Conservation (phyloP, 2,113 vertebrate genomes). For the Elanoides forficatus region DNA sequence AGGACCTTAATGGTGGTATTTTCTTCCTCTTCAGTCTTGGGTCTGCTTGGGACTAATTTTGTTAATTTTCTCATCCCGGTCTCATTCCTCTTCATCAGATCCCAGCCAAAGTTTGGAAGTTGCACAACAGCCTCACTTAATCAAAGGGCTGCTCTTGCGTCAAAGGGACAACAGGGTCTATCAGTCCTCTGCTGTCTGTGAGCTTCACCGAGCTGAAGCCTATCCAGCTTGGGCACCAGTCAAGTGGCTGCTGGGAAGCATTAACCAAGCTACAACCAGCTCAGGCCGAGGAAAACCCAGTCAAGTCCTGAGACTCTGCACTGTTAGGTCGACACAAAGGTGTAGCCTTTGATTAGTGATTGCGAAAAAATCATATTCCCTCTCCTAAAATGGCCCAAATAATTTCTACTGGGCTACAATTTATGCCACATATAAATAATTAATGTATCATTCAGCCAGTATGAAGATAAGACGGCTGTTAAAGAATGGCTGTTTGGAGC, state of each 20-base stretch:
- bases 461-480: background rate
- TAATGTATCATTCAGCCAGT: background rate
- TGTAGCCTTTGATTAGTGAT: background rate
- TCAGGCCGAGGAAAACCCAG: background rate
- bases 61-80: background rate
- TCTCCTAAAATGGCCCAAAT: background rate
- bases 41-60: background rate
- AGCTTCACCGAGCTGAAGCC: background rate
- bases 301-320: background rate
- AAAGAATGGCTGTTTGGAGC: background rate
- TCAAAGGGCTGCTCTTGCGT: background rate
- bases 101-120: background rate
- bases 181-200: rapidly evolving
- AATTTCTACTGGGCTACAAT: background rate
- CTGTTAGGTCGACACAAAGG: background rate
- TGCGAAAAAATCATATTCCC: background rate
- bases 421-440: conserved; percentile 6
- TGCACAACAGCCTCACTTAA: background rate
- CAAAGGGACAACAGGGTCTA: rapidly evolving
- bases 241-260: background rate
- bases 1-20: background rate
- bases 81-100: background rate
- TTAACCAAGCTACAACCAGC: background rate
- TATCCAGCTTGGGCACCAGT: background rate
- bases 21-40: background rate